Base-by-base conservation (phyloP, 2,113 vertebrate species). In the Notechis scutatus region DNA sequence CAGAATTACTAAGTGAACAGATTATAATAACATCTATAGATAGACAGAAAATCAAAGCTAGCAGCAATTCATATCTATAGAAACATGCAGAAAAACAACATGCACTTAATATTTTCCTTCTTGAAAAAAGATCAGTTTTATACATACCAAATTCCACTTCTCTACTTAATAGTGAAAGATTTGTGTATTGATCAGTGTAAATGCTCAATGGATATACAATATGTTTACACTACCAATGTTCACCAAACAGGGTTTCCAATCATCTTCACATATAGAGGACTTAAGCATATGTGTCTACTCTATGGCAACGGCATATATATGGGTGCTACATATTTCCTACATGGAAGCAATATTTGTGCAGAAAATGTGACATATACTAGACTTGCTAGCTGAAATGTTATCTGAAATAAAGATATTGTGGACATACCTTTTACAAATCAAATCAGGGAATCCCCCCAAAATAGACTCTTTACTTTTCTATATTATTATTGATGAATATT, bases 401-500 rank as follows among this genome's bases (percentile, higher is more conserved):
- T 69, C 87, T 91, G 39, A 89, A 69, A 91, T 52, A 61, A 57
- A 91, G 92, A 90, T 61, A 11, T 3, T 88, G 89, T 89, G 45
- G 69, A 89, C 11, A 92, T 15, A 52, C 86, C 3, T 91, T 94
- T 92, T 55, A 88, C 42, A 42, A 91, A 81, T 34, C 57, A 57
- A 12, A 2, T 50, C 6, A 39, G 96, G 39, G 94, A 93, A 91
- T 57, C 88, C 4, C 64, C 64, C 93, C 74, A 56, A 92, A 24
- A 87, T 64, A 93, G 47, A 55, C 94, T 55, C 88, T 91, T 50
- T 85, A 85, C 5, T 90, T 93, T 90, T 88, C 90, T 87, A 87
- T 93, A 1, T 18, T 92, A 93, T 93, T 95, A 92, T 91, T 87
- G 24, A 54, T 61, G 21, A 91, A 59, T 91, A 50, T 87, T 93